Evolutionary conservation across 2,113 vertebrate species (phyloP).

Genomic region (Tachycineta bicolor): DNA sequence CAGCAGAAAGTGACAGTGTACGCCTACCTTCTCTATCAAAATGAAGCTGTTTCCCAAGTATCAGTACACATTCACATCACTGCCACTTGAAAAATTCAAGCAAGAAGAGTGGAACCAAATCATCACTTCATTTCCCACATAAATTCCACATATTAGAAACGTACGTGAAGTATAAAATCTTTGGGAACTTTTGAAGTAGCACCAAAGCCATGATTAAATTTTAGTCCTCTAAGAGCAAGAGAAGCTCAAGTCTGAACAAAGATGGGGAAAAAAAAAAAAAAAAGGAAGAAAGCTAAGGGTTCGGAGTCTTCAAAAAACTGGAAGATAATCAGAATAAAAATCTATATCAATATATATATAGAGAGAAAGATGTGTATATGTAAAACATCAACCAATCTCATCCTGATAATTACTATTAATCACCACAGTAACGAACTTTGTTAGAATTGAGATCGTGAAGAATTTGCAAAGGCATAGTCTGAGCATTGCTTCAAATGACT

Average conservation of each 20-base stretch:
- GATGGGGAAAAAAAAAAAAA: neutral
- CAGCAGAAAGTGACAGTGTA: neutral
- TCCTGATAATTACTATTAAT: neutral
- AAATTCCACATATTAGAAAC: neutral
- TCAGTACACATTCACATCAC: neutral
- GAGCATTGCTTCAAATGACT: neutral
- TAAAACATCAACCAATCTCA: neutral
- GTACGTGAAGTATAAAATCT: neutral
- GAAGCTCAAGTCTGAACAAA: neutral
- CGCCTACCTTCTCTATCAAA: neutral
- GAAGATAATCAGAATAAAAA: neutral
- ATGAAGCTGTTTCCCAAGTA: neutral
- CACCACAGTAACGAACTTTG: neutral
- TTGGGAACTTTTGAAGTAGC: neutral
- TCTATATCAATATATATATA: neutral
- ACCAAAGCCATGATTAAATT: neutral
- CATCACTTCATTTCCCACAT: neutral
- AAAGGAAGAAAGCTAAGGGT: neutral
- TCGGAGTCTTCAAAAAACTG: neutral
- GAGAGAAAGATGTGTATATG: neutral
- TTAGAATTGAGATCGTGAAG: neutral
- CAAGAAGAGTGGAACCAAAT: neutral
- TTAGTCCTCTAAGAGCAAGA: neutral
- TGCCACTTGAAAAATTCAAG: neutral
- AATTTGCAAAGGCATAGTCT: neutral